Base-by-base conservation (phyloP, 2,888 invertebrate genomes). In the Craniophora ligustri region DNA sequence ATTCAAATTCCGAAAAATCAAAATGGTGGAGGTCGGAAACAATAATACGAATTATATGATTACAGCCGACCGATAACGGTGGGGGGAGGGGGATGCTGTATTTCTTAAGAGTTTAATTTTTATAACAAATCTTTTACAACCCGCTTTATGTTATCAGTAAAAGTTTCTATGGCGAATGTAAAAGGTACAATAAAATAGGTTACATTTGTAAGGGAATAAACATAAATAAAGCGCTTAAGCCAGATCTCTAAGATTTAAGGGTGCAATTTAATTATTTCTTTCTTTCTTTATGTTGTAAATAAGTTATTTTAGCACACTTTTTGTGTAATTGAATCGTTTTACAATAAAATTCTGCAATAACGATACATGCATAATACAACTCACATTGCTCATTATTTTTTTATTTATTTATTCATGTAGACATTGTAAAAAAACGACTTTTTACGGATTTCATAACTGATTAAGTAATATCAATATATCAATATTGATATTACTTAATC, bases 101-200 rank as follows among this genome's bases (percentile, higher is more conserved):
- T 83, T 83, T 84, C 82, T 87, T 87, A 86, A 88, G 89, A 88
- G 86, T 90, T 89, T 89, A 91, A 91, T 91, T 92, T 91, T 91
- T 88, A 89, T 77, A 87, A 83, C 86, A 87, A 88, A 88, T 88
- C 88, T 89, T 90, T 90, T 90, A 90, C 87, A 87, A 50, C 75
- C 77, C 58, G 65, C 71, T 89, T 91, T 89, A 89, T 88, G 87
- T 79, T 74, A 79, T 82, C 84, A 84, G 85, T 89, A 86, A 88
- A n/a, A 89, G 81, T 73, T 81, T 85, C 79, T 83, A 84, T 78
- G 69, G 85, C 72, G 72, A 86, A 89, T 87, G 85, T 87, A 87
- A 87, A 77, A 74, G 69, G 75, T 67, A 74, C 73, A 86, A 87
- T 89, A 86, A 89, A 89, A 87, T 84, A 76, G 77, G 81, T 79